Evolutionary conservation across 2,888 invertebrate genomes (phyloP), one percentile per base, ranked within the genome.

Genomic region (Yponomeuta evonymella): DNA sequence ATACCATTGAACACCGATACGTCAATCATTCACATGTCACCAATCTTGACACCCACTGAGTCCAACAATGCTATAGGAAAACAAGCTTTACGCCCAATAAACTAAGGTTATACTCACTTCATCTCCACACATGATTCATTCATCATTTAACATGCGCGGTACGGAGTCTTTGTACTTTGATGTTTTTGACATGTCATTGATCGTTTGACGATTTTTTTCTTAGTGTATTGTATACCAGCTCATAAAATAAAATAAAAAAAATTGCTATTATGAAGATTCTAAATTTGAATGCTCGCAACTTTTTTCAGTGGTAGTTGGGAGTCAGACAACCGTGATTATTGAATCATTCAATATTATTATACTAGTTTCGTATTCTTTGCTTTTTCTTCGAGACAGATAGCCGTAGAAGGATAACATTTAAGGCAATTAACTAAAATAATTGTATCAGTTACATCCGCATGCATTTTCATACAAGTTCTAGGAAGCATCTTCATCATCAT

Each of bases 171-270:
- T 67, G 67, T 48, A 67, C 67, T 48, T 67, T 67, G 67, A n/a
- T 67, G 23, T 48, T 67, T 67, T 67, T 67, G 67, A 67, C 67
- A 67, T 67, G 23, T 67, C 67, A 67, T 67, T 48, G 67, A 43
- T 15, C 48, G 48, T 48, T 67, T 23, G 67, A 67, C 67, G 48
- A 3, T 67, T 36, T 58, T 23, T 58, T 58, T 58, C 15, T 58
- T 48, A 48, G 48, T n/a, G 48, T 67, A 67, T 67, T 48, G 67
- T 43, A 43, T 8, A 43, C 43, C 43, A 43, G 43, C 3, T 43
- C 43, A 43, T 43, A 43, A 43, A 43, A 43, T 43, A 8, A 43
- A 43, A 8, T 43, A 43, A 43, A 43, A 33, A 0, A 43, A 43
- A 8, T 43, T 23, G 36, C 23, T 48, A 67, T 67, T 48, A 43